Evolutionary conservation across 2,888 invertebrate species (phyloP), one percentile per base, ranked within the genome.

Genomic region (Cryptocheilus praepositus): DNA sequence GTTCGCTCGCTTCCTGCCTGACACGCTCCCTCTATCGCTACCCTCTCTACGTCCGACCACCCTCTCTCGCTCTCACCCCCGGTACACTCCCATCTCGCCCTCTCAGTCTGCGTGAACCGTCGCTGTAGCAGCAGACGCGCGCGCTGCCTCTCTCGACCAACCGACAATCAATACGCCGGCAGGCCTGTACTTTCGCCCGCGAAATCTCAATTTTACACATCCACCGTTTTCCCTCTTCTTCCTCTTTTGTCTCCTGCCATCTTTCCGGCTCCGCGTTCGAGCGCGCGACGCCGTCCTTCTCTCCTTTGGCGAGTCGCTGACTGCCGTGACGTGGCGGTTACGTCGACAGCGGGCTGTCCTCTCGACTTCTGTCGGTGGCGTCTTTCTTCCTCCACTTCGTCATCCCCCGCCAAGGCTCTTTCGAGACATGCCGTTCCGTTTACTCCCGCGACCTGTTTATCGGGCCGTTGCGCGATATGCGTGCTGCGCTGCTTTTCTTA

Each of bases 91-190:
- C 60, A 43, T 44, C 16, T 55, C 52, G 56, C 58, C 22, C 54
- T 46, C 61, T 60, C 61, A 51, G 67, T 51, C 63, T 65, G 72
- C 68, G 66, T 61, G 74, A 65, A 72, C 63, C 51, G 49, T 54
- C 68, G 68, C 67, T 53, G 69, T 74, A 68, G 77, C 76, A 72
- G 36, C 64, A 75, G 75, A 81, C 77, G 74, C 73, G 67, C 67
- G 63, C 45, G 60, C 67, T 67, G 22, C 61, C 67, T 43, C 59
- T 64, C 61, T 28, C 77, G 62, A 57, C 67, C 80, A 61, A 79
- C 67, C 79, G 83, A 85, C 85, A 88, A 88, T 88, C 88, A 88
- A 88, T 88, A 88, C 84, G 74, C 81, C 83, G 80, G 81, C 85
- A 84, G 80, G 83, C 76, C 82, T 83, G 82, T 84, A 79, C 78